Conservation (phyloP, 1,140 invertebrate species). For the Drosophila dunni region DNA sequence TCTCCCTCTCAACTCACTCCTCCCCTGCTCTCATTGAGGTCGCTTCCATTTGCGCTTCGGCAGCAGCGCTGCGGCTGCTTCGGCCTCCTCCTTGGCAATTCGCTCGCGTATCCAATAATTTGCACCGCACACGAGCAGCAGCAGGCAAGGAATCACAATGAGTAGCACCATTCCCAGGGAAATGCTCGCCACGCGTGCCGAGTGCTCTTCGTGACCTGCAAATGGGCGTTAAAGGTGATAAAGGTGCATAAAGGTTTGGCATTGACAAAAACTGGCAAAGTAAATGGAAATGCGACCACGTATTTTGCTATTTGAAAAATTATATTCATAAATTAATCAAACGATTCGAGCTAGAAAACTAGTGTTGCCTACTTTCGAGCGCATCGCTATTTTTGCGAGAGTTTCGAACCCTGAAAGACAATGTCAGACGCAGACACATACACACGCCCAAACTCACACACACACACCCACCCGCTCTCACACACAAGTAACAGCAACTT, state of each 20-base stretch:
- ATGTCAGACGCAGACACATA: neutral
- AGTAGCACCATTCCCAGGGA: conserved; percentile 91
- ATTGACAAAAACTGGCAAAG: conserved; percentile 23
- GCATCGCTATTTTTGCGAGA: conserved; percentile 14
- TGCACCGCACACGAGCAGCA: conserved; percentile 89
- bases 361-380: conserved; percentile 62
- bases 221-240: conserved; percentile 11
- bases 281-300: conserved; percentile 2
- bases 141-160: conserved; percentile 90
- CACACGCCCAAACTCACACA: neutral
- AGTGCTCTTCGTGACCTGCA: conserved; percentile 91
- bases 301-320: conserved; percentile 37
- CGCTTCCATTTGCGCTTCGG: conserved; percentile 60
- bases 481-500: conserved; percentile 76
- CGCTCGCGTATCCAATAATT: conserved; percentile 78
- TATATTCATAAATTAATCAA: conserved; percentile 70
- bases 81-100: conserved; percentile 72
- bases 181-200: conserved; percentile 90
- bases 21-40: conserved; percentile 29
- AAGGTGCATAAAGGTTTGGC: conserved; percentile 17
- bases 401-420: conserved; percentile 26
- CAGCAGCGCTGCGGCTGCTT: conserved; percentile 62
- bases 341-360: conserved; percentile 38
- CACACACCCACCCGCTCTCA: neutral
- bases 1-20: neutral